phyloP scores from a whole-genome alignment of 2,888 invertebrate species.

The Pyrochroa serraticornis region DNA sequence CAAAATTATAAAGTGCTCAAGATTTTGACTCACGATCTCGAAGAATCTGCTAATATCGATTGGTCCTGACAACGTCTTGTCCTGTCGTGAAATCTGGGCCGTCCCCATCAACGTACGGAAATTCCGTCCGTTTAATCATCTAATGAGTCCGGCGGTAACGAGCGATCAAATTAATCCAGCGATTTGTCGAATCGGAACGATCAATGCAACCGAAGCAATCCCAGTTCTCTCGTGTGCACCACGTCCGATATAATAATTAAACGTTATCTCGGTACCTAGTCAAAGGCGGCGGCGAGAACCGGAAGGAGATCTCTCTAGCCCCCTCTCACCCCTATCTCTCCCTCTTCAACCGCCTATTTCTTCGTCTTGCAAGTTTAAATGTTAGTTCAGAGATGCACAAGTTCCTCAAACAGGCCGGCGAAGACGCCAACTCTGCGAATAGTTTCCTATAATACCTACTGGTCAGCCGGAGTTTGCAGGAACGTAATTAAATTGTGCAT shows the following conservation, averaged over 20 bases:
- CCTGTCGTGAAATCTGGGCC: no score
- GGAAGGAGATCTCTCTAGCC: no score
- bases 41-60: no score
- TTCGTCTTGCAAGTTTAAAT: conserved; percentile 17
- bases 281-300: conserved; percentile 13
- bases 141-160: background rate
- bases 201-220: conserved; percentile 5
- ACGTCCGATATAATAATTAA: conserved; percentile 11
- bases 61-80: no score
- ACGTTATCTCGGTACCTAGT: conserved; percentile 19
- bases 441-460: conserved; percentile 58
- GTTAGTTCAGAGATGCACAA: conserved; percentile 34
- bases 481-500: conserved; percentile 58
- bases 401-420: conserved; percentile 47
- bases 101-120: no score
- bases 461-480: conserved; percentile 52
- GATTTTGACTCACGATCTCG: no score
- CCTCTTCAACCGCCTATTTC: background rate
- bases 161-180: conserved; percentile 13
- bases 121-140: no score
- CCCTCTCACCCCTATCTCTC: no score
- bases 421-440: conserved; percentile 56
- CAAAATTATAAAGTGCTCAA: no score
- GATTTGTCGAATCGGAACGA: background rate
- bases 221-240: no score